phyloP scores from a whole-genome alignment of 2,113 vertebrate species.

The Oryzias woworae region DNA sequence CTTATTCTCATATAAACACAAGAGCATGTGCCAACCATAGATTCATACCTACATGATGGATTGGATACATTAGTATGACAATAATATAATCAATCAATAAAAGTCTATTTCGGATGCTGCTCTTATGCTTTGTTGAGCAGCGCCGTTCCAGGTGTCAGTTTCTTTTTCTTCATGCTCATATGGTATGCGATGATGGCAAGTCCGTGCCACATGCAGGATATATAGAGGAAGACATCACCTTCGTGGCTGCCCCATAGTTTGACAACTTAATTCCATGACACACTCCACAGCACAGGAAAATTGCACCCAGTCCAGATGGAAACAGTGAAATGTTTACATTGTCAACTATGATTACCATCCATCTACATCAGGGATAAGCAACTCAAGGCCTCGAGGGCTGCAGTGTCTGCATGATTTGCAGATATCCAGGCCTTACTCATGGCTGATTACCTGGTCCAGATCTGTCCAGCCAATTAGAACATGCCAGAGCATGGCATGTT shows the following conservation, averaged over 20 bases:
- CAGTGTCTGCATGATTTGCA: too few relatives aligned
- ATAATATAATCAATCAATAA: constrained; percentile 34
- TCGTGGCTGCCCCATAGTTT: constrained; percentile 35
- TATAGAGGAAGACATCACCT: constrained; percentile 60
- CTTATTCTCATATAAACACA: constrained; percentile 48
- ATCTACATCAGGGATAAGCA: constrained; percentile 42
- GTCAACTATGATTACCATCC: constrained; percentile 67
- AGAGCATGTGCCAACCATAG: constrained; percentile 3
- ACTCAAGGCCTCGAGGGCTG: too few relatives aligned
- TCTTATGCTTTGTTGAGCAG: not conserved
- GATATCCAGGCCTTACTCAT: too few relatives aligned
- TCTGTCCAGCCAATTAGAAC: too few relatives aligned
- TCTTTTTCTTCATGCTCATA: not conserved
- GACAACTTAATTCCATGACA: constrained; percentile 68
- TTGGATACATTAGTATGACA: constrained; percentile 32
- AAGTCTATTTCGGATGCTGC: not conserved
- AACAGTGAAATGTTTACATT: constrained; percentile 66
- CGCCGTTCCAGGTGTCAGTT: constrained; percentile 6
- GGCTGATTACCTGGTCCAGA: too few relatives aligned
- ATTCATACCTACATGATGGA: constrained; percentile 31
- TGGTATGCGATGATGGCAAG: constrained; percentile 13
- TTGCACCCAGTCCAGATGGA: constrained; percentile 49
- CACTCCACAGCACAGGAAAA: constrained; percentile 57
- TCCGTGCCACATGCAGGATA: constrained; percentile 38
- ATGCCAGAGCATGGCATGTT: too few relatives aligned